These are phyloP conservation scores for Sceliomorpha sp. DNA, from an alignment of 2,888 invertebrate genomes.

Conservation along the genomic window DNA sequence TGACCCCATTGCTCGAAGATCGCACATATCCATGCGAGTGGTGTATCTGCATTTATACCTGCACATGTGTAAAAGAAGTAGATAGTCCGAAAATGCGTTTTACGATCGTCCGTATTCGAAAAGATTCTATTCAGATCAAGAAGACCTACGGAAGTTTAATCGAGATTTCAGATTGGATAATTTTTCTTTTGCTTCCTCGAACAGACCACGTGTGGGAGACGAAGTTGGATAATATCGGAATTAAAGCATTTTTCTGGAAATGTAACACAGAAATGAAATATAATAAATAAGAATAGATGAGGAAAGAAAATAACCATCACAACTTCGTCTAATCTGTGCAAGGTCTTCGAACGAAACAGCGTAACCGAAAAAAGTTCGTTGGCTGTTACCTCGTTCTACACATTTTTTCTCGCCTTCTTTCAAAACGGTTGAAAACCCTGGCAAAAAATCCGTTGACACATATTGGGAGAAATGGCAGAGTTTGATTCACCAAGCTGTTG, in stretches of 20 bases:
- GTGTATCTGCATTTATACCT: conserved; percentile 37
- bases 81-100: conserved; percentile 49
- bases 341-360: too few relatives aligned
- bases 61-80: conserved; percentile 35
- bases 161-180: conserved; percentile 56
- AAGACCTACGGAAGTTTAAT: conserved; percentile 36
- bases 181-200: conserved; percentile 30
- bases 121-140: conserved; percentile 49
- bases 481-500: conserved; percentile 6
- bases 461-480: conserved; percentile 61
- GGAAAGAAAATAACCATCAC: too few relatives aligned
- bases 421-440: conserved; percentile 8
- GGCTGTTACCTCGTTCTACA: conserved; percentile 34
- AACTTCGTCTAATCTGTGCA: too few relatives aligned
- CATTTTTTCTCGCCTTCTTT: conserved; percentile 11
- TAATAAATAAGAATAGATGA: too few relatives aligned
- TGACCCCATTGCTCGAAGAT: conserved; percentile 28
- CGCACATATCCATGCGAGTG: neutral
- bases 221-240: conserved; percentile 17
- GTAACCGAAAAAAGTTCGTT: conserved; percentile 7
- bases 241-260: too few relatives aligned
- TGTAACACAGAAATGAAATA: too few relatives aligned
- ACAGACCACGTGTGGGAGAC: conserved; percentile 39
- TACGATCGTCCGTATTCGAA: conserved; percentile 49
- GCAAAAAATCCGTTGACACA: conserved; percentile 55